Conservation (phyloP, 2,113 vertebrate genomes). For the Menura novaehollandiae region DNA sequence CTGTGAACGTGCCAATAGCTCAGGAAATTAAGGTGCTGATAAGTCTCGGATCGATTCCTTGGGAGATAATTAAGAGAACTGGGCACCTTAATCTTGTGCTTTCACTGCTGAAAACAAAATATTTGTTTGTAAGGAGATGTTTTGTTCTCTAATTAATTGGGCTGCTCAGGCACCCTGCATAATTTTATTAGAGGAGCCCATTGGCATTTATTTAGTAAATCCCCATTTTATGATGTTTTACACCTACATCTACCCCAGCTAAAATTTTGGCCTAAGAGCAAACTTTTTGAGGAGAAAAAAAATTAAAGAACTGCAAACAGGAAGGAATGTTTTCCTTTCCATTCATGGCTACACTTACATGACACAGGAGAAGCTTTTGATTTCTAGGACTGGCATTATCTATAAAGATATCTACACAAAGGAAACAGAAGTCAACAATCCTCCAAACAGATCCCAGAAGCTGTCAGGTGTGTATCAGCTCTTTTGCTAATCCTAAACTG, state of each 20-base stretch:
- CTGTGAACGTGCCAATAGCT: not conserved
- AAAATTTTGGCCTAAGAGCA: not conserved
- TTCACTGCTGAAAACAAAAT: not conserved
- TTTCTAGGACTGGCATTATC: not conserved
- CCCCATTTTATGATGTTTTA: constrained; percentile 5
- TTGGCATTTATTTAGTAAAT: constrained; percentile 39
- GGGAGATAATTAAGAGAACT: not conserved
- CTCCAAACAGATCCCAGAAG: not conserved
- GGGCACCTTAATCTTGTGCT: not conserved
- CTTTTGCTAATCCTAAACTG: not conserved
- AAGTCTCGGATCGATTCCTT: not conserved
- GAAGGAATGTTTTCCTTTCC: not conserved
- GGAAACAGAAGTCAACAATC: not conserved
- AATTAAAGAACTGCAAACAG: not conserved
- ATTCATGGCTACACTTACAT: not conserved
- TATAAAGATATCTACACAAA: not conserved
- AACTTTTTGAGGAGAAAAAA: not conserved
- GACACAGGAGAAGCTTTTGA: not conserved
- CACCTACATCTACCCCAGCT: not conserved
- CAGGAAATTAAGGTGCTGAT: not conserved
- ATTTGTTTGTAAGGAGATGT: not conserved
- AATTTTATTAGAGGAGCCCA: not conserved
- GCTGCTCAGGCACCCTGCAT: not conserved
- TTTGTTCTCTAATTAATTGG: not conserved
- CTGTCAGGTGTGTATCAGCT: not conserved